Base-by-base conservation (phyloP, 1,140 invertebrate species). In the Dufourea novaeangliae region DNA sequence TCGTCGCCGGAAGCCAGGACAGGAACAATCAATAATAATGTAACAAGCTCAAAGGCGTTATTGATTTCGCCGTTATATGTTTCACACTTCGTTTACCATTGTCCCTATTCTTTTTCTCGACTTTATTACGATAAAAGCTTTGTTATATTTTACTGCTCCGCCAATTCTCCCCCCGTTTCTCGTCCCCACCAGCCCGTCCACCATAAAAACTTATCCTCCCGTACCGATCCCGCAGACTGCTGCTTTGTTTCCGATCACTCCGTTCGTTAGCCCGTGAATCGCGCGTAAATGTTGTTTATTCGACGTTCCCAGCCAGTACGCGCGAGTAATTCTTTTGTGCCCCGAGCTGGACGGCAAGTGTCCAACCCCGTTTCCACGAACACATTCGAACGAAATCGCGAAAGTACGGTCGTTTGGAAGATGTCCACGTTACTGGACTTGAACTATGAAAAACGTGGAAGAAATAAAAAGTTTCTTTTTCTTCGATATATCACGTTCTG, bases 21-120 rank as follows among this genome's bases (percentile, higher is more conserved):
- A 6, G 1, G 61, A 66, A 54, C 71, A 66, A 74, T 66, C 34
- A 74, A 74, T 56, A 74, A 74, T 66, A 66, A 67, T 74, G 46
- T 74, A 74, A 74, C 63, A 67, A 44, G 72, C 27, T 66, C 62
- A 22, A 67, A 56, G 63, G 50, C 37, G 50, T 57, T 57, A 74
- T 74, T 67, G 72, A 74, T 67, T 67, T 41, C 62, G 34, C 22
- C 27, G 63, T 67, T 57, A 67, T 34, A n/a, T 27, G 46, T n/a
- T n/a, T 74, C 71, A 29, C 17, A 25, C 46, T 41, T 64, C 50
- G 32, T 63, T 61, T 46, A 32, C 27, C 68, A 27, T 14, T 37
- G 37, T 20, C 54, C 50, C 27, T 6, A 29, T 44, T 59, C 52
- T 8, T 37, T 14, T 11, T 3, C 14, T 50, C n/a, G n/a, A 46